Conservation (phyloP, 2,113 vertebrate species). For the Struthio camelus region DNA sequence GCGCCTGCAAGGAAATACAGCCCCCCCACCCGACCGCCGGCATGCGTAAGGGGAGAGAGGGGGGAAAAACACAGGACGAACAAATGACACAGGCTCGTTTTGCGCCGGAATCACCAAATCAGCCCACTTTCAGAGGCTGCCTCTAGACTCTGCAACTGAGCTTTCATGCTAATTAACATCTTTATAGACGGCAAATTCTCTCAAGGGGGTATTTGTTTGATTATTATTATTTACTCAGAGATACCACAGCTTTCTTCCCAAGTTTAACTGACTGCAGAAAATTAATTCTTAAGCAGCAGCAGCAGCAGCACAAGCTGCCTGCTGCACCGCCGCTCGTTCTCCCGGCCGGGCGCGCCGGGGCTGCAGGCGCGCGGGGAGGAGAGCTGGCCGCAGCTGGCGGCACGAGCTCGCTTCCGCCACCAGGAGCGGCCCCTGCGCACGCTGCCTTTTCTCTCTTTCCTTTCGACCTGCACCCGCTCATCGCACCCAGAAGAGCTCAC, state of each 20-base stretch:
- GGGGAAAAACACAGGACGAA: neutral
- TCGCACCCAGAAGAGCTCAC: no score
- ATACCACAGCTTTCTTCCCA: neutral
- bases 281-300: conserved; percentile 28
- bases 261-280: neutral
- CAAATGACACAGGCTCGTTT: rapidly evolving
- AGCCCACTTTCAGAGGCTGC: neutral
- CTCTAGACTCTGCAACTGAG: neutral
- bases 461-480: no score
- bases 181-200: conserved; percentile 61
- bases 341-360: no score
- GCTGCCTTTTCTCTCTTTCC: no score
- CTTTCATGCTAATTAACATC: conserved; percentile 66
- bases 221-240: conserved; percentile 66
- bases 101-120: neutral
- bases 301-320: rapidly evolving
- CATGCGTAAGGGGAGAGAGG: neutral
- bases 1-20: no score
- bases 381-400: no score
- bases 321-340: neutral
- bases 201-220: conserved; percentile 45
- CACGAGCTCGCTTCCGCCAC: no score
- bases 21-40: neutral
- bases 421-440: no score
- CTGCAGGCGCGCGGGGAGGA: no score